These are phyloP conservation scores for Dynastes grantii DNA, from an alignment of 2,888 invertebrate genomes.

Conservation along the genomic window DNA sequence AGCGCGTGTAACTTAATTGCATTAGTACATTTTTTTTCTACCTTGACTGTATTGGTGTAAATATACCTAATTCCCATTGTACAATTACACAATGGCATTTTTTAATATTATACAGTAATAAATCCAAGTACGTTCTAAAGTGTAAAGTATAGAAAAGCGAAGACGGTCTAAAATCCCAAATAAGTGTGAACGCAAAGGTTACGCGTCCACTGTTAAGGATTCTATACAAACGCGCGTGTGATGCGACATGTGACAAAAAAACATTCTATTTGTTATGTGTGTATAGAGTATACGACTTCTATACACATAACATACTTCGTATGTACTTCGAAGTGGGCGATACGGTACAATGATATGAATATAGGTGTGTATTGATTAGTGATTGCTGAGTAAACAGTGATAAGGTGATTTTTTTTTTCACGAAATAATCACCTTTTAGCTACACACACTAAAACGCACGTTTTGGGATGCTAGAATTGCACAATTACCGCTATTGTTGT, in stretches of 20 bases:
- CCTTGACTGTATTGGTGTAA: no score
- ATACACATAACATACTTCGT: neutral
- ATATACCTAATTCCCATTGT: no score
- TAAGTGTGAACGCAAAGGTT: neutral
- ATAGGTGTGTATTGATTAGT: conserved; percentile 41
- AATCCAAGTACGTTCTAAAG: no score
- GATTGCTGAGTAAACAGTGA: conserved; percentile 20
- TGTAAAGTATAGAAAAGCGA: no score
- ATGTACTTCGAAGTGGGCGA: conserved; percentile 4
- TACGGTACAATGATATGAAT: conserved; percentile 33
- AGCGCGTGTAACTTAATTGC: no score
- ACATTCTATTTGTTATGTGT: neutral
- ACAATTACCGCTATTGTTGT: conserved; percentile 25
- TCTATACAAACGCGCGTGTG: neutral
- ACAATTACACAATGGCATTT: no score
- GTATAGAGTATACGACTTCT: neutral
- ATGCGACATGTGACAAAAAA: conserved; percentile 4
- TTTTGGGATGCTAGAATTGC: conserved; percentile 15
- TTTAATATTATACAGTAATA: no score
- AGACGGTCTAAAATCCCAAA: neutral
- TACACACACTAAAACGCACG: neutral
- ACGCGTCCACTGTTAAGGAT: neutral
- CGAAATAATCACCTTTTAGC: conserved; percentile 12
- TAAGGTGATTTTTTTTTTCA: conserved; percentile 34
- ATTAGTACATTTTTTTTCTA: no score